These are phyloP conservation scores for Nesogale talazaci DNA, from an alignment of 2,113 vertebrate species.

Conservation along the genomic window DNA sequence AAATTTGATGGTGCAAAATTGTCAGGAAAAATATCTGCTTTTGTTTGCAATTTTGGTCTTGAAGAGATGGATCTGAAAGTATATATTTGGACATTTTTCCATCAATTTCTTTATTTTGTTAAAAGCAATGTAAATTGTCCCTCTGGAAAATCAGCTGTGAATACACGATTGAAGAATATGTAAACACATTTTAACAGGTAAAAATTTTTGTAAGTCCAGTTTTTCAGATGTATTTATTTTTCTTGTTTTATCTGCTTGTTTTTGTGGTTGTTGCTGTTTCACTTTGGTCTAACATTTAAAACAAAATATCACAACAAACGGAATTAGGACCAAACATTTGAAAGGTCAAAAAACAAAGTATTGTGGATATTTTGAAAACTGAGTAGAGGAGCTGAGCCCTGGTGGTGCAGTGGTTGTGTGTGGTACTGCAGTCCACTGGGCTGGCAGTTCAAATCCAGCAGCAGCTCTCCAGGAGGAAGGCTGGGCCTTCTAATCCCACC, in stretches of 20 bases:
- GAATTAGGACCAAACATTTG: not conserved
- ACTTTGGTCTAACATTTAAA: slow-evolving; percentile 2
- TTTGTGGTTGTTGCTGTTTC: not conserved
- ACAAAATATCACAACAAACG: not conserved
- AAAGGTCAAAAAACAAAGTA: not conserved
- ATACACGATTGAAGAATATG: not conserved
- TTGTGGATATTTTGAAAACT: not conserved
- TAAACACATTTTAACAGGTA: slow-evolving; percentile 27
- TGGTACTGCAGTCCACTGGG: too few relatives aligned
- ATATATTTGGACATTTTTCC: not conserved
- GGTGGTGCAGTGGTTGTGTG: too few relatives aligned
- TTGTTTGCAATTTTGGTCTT: not conserved
- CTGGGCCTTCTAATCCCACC: too few relatives aligned
- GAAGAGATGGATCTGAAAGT: not conserved
- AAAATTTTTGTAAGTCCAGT: not conserved
- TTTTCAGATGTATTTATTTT: not conserved
- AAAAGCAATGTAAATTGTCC: not conserved
- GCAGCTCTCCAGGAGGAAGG: too few relatives aligned
- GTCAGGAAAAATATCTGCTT: not conserved
- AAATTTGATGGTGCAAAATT: not conserved
- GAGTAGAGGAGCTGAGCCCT: too few relatives aligned
- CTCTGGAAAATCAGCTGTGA: not conserved
- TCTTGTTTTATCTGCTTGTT: not conserved
- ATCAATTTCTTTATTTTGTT: not conserved
- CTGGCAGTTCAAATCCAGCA: too few relatives aligned